Evolutionary conservation across 2,797 vertebrate genomes (phyloP).

Genomic region (Typhlichthys subterraneus): DNA sequence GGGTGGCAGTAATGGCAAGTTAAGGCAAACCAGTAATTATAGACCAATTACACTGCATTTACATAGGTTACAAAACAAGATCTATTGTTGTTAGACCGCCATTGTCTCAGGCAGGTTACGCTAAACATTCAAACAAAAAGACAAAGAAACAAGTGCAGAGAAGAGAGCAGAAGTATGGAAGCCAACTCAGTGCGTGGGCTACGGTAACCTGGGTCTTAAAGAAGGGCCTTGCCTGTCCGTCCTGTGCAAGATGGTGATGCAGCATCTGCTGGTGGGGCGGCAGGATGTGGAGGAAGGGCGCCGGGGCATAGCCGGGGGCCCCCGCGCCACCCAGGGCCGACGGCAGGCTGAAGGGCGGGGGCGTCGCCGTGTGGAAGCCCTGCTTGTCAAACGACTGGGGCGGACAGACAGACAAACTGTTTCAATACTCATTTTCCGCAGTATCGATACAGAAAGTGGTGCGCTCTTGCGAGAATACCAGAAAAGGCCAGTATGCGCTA

Average conservation of each 20-base stretch:
- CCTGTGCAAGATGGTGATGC: slow-evolving; percentile 94
- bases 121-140: too few relatives aligned
- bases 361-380: slow-evolving; percentile 94
- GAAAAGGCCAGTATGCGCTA: too few relatives aligned
- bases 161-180: neutral
- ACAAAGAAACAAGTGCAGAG: too few relatives aligned
- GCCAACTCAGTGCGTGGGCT: neutral
- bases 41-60: too few relatives aligned
- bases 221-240: slow-evolving; percentile 84
- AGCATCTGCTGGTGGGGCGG: slow-evolving; percentile 95
- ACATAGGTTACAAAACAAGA: too few relatives aligned
- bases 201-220: neutral
- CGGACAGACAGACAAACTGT: neutral
- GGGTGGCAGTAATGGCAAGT: too few relatives aligned
- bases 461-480: too few relatives aligned
- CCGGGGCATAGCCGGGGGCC: slow-evolving; percentile 87
- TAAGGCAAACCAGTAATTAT: too few relatives aligned
- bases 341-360: slow-evolving; percentile 92
- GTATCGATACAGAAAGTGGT: too few relatives aligned
- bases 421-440: too few relatives aligned
- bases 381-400: slow-evolving; percentile 93
- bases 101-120: too few relatives aligned
- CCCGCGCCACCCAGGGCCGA: slow-evolving; percentile 90
- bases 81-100: too few relatives aligned
- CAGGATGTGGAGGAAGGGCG: slow-evolving; percentile 92